Percentiles rank a stretch among this genome's conserved stretches.
Evolutionary conservation across 2,797 vertebrate species (phyloP).

Genomic region (Pangasius macronema): DNA sequence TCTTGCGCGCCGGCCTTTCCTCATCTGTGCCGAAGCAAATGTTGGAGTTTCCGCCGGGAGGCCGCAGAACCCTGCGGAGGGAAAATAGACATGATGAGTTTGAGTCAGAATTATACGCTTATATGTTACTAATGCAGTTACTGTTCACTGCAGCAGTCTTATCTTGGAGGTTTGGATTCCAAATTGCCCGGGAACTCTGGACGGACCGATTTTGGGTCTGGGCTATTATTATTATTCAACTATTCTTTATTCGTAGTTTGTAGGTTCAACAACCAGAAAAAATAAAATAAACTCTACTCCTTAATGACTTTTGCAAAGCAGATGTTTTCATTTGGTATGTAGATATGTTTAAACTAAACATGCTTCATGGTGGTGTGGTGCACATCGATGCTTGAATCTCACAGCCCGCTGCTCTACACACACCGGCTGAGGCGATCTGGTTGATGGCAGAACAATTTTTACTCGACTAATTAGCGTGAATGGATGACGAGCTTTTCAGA

Average conservation of each 20-base stretch:
- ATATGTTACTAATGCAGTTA: background rate
- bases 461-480: background rate
- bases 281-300: background rate
- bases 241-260: background rate
- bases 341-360: too few species aligned
- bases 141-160: background rate
- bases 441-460: background rate
- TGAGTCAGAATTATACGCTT: background rate
- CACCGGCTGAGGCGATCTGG: background rate
- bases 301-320: background rate
- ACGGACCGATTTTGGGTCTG: background rate
- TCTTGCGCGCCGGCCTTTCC: constrained; percentile 80
- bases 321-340: background rate
- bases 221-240: background rate
- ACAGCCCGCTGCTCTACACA: background rate
- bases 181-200: background rate
- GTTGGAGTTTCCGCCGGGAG: constrained; percentile 91
- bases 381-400: background rate
- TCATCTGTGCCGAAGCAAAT: constrained; percentile 88
- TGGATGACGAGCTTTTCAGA: background rate
- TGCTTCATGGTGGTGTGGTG: background rate
- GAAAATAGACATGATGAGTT: background rate
- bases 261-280: background rate
- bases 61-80: constrained; percentile 84
- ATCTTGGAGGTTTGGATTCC: background rate